A percentile compares a stretch with the other conserved stretches of the same genome.
Conservation (phyloP, 2,113 vertebrate species). For the Capra hircus region DNA sequence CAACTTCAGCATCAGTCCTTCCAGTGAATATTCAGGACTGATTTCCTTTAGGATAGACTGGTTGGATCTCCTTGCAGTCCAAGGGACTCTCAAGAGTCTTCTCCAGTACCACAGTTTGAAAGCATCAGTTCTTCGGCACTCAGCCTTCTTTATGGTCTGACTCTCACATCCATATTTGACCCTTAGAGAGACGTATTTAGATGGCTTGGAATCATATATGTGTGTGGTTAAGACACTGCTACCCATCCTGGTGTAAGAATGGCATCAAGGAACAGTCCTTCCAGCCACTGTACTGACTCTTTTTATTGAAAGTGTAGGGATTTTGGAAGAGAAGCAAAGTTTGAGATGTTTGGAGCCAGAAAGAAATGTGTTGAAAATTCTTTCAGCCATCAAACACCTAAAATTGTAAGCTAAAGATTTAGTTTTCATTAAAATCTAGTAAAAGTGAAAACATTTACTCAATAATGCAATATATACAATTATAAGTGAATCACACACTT, state of each 20-base stretch:
- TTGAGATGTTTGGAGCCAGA: neutral
- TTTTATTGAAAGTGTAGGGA: neutral
- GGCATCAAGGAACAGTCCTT: neutral
- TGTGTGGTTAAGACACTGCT: neutral
- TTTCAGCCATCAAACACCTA: neutral
- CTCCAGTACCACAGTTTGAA: neutral
- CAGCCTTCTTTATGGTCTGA: neutral
- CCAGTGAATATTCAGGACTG: neutral
- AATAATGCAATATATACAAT: neutral
- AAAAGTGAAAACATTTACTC: neutral
- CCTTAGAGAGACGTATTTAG: neutral
- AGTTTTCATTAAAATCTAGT: constrained; percentile 4
- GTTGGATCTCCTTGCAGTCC: neutral
- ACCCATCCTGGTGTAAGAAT: neutral
- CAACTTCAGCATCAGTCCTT: neutral
- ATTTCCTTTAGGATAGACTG: neutral
- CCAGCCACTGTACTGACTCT: neutral
- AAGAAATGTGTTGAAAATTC: neutral
- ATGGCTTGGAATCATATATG: neutral
- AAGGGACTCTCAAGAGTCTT: neutral
- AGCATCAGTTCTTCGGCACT: fast-evolving
- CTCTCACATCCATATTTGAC: neutral
- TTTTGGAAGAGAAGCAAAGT: neutral
- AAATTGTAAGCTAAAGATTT: neutral
- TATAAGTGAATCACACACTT: neutral